Percentiles rank a stretch among this genome's conserved stretches.
These are phyloP conservation scores for Tiliacea citrago DNA, from an alignment of 2,888 invertebrate genomes.

Conservation along the genomic window DNA sequence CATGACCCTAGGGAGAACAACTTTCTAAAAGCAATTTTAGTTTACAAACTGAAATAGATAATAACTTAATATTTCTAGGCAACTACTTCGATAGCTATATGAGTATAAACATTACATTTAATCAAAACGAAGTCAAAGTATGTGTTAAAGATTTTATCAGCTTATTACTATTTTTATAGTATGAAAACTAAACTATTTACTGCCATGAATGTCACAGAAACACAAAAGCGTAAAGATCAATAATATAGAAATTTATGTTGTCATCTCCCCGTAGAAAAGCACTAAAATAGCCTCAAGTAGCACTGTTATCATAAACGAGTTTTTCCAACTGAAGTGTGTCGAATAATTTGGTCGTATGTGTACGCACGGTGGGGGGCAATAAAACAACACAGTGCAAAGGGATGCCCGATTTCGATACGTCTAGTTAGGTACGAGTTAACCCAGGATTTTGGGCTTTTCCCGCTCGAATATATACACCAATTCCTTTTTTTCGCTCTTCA, in stretches of 20 bases:
- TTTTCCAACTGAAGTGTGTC: slow-evolving; percentile 55
- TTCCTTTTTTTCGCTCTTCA: slow-evolving; percentile 60
- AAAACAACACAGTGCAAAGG: slow-evolving; percentile 75
- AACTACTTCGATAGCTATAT: neutral
- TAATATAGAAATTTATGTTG: slow-evolving; percentile 59
- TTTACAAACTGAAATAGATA: neutral
- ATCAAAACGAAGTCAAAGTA: neutral
- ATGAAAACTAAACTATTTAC: slow-evolving; percentile 41
- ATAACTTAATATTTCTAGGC: neutral
- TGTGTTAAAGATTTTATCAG: slow-evolving; percentile 30
- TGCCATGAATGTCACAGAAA: slow-evolving; percentile 43
- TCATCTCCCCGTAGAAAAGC: slow-evolving; percentile 50
- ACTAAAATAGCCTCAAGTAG: slow-evolving; percentile 55
- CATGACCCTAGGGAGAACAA: neutral
- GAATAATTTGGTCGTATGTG: slow-evolving; percentile 75
- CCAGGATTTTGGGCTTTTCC: slow-evolving; percentile 67
- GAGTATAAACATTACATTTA: neutral
- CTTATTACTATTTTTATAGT: slow-evolving; percentile 32
- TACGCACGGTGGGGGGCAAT: slow-evolving; percentile 74
- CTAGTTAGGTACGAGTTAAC: slow-evolving; percentile 69
- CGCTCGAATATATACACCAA: slow-evolving; percentile 54
- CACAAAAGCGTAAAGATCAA: slow-evolving; percentile 59
- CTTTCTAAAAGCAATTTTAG: neutral
- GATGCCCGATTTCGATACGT: slow-evolving; percentile 68
- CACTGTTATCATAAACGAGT: slow-evolving; percentile 44